These are phyloP conservation scores for Etheostoma spectabile DNA, from an alignment of 2,113 vertebrate genomes.

Conservation along the genomic window DNA sequence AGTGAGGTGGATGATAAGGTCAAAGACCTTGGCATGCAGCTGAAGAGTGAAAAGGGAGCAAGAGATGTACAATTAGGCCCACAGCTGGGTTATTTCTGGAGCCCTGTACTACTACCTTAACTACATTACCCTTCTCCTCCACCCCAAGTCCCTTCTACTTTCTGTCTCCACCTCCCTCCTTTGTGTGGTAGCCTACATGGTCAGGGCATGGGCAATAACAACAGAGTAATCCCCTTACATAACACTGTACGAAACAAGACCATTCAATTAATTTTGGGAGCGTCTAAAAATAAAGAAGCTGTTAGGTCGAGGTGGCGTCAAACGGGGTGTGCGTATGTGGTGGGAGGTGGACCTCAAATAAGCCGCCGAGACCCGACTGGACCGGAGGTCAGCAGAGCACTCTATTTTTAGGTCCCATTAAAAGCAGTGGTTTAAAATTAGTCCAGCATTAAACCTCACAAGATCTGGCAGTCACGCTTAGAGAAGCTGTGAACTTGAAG, in stretches of 20 bases:
- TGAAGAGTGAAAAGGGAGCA: constrained; percentile 75
- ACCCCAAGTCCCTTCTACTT: constrained; percentile 44
- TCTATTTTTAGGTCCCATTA: constrained; percentile 83
- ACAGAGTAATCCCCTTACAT: constrained; percentile 84
- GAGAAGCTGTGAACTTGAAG: constrained; percentile 63
- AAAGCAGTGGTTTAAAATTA: constrained; percentile 73
- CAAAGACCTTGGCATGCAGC: constrained; percentile 83
- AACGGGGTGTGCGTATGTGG: constrained; percentile 43
- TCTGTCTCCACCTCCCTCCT: constrained; percentile 48
- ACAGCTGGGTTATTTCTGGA: constrained; percentile 82
- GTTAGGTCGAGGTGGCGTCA: constrained; percentile 66
- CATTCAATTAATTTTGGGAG: constrained; percentile 72
- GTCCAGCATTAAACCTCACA: constrained; percentile 45
- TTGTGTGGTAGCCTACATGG: constrained; percentile 56
- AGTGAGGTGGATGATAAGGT: constrained; percentile 86
- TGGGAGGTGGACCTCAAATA: constrained; percentile 47
- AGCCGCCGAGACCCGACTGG: constrained; percentile 37
- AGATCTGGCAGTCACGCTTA: constrained; percentile 71
- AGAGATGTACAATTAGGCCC: constrained; percentile 82
- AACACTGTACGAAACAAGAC: constrained; percentile 66
- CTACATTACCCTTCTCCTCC: constrained; percentile 57
- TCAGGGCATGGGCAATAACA: constrained; percentile 68
- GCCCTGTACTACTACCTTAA: constrained; percentile 63
- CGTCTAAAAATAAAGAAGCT: constrained; percentile 80
- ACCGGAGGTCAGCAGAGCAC: constrained; percentile 64